phyloP scores from a whole-genome alignment of 2,797 vertebrate species.

The Menidia menidia region DNA sequence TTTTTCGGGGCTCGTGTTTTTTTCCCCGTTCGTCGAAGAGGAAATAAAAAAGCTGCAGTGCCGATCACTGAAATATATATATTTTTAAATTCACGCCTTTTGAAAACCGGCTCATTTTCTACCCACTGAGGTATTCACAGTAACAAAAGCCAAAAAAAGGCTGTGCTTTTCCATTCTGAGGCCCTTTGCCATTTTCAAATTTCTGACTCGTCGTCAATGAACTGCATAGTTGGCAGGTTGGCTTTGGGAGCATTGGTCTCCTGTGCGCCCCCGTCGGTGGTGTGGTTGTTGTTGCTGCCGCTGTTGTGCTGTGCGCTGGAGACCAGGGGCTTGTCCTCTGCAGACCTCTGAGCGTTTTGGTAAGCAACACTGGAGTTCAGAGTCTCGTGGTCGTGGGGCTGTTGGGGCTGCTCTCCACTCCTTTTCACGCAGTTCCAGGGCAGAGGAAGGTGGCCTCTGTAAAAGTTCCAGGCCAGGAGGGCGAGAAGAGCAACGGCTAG shows the following conservation, averaged over 20 bases:
- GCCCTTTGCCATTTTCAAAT: conserved; percentile 34
- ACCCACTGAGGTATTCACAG: conserved; percentile 2
- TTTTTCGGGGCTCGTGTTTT: too few relatives aligned
- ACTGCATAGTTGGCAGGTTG: conserved; percentile 36
- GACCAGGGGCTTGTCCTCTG: conserved; percentile 56
- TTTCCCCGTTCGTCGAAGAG: background rate
- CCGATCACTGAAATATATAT: background rate
- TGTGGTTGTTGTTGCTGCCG: conserved; percentile 63
- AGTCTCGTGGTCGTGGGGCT: conserved; percentile 1
- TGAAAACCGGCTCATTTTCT: background rate
- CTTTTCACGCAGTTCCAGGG: conserved; percentile 44
- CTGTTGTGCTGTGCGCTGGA: background rate
- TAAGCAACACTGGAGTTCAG: background rate
- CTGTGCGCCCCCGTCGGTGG: background rate
- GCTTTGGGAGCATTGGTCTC: conserved; percentile 1
- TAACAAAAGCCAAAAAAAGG: background rate
- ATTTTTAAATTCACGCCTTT: background rate
- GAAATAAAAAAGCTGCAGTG: background rate
- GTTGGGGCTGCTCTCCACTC: background rate
- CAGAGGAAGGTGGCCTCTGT: conserved; percentile 70
- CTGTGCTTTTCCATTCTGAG: too few relatives aligned
- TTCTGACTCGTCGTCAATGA: conserved; percentile 67
- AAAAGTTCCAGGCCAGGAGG: conserved; percentile 81
- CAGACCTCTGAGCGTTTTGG: background rate
- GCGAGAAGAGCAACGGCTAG: conserved; percentile 66